Evolutionary conservation across 2,888 invertebrate genomes (phyloP), one percentile per base, ranked within the genome.

Genomic region (Caenorhabditis sp.): DNA sequence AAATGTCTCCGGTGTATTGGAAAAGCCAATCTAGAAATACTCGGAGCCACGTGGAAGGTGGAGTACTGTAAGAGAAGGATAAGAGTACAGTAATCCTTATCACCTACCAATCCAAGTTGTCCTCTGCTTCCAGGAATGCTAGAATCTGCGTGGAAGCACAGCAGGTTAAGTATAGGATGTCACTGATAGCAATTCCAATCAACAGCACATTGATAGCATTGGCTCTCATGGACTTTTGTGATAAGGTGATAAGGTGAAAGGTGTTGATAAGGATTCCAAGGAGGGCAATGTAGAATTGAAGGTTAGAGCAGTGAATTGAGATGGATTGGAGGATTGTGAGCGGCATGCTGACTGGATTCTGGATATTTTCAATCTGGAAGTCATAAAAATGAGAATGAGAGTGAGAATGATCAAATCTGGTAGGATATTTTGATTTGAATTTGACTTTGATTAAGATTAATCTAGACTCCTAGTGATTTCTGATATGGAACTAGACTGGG

Each of bases 131-230:
- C 9, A 4, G n/a, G n/a, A 55, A 15, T 15, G 24, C 15, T 22
- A 1, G 22, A 2, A 32, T 2, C 1, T n/a, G 1, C 15, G 40
- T 40, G 40, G 40, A 11, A 40, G 15, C 0, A 1, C 15, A 9
- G 32, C 24, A 60, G n/a, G 9, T 24, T 32, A 60, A 40, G 24
- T 15, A 60, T 15, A 60, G 0, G 1, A 60, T n/a, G 32, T 72
- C 72, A 24, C 56, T 55, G 22, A 72, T 37, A 18, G 64, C 32
- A 24, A 72, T 72, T 22, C 56, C 72, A 18, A 58, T 50, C 56
- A 72, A 18, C 5, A 72, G 5, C 4, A 47, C 15, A 37, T 72
- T 72, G 5, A 64, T 64, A 22, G 64, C 64, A 32, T 56, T 72
- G 8, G 20, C 24, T 35, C 64, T 64, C 72, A 72, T 64, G 9